Base-by-base conservation (phyloP, 35 echinoderm and acorn worm species). In the Acanthaster planci region DNA sequence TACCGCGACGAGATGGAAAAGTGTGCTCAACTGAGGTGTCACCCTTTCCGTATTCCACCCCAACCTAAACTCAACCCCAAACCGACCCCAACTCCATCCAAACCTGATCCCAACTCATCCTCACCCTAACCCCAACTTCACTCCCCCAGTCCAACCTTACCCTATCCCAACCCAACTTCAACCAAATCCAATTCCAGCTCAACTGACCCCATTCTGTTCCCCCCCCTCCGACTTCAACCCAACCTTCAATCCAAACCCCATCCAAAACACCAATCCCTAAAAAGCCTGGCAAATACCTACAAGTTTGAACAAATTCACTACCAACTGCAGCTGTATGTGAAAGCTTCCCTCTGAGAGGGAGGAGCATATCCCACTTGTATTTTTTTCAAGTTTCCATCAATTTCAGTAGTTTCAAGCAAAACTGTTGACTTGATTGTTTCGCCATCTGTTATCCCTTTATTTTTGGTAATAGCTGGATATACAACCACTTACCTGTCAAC, bases 401-500 rank as follows among this genome's bases (percentile, higher is more conserved):
- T n/a, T n/a, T n/a, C n/a, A n/a, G n/a, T n/a, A n/a, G n/a, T n/a
- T n/a, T n/a, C n/a, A n/a, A n/a, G n/a, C n/a, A n/a, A n/a, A n/a
- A n/a, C n/a, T n/a, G n/a, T n/a, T n/a, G n/a, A n/a, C n/a, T n/a
- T n/a, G n/a, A n/a, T n/a, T n/a, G n/a, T n/a, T n/a, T n/a, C n/a
- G n/a, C n/a, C n/a, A n/a, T n/a, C n/a, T n/a, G n/a, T n/a, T n/a
- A n/a, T n/a, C n/a, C n/a, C n/a, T n/a, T n/a, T n/a, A n/a, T n/a
- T 38, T 78, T 51, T 53, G 1, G 86, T 80, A 51, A 16, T 60
- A 99, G 96, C 76, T 99, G 96, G 91, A 89, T 99, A 36, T 99
- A 99, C 57, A 84, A 93, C 76, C 84, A 81, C 2, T 82, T 94
- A 19, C 85, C 92, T 40, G 92, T 94, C 51, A 99, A 85, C 86